Evolutionary conservation across 2,888 invertebrate species (phyloP), one percentile per base, ranked within the genome.

Genomic region (Nudaria mundana): DNA sequence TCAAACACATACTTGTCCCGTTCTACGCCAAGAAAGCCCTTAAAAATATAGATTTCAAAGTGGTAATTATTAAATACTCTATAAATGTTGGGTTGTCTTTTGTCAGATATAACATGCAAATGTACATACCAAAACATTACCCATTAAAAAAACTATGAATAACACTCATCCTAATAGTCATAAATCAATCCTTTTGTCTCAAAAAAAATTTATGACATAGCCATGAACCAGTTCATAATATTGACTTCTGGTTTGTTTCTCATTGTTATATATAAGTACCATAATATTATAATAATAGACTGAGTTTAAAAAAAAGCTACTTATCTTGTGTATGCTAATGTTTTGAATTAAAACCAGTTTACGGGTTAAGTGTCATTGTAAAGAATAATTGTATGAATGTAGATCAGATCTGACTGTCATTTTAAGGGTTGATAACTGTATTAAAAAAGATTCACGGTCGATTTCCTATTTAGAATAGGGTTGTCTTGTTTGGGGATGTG

Each of bases 181-280:
- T 66, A 63, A 63, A 71, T 69, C 70, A 66, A 20, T 28, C 31
- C 32, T 48, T 62, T 74, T 74, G 74, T 74, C 66, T 74, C 60
- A 54, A 44, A 48, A 16, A 42, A 52, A 61, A 60, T 58, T 66
- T 66, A 70, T 70, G 61, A 62, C 55, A 57, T 51, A 6, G 30
- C 20, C 20, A 26, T 46, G 33, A 45, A 69, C 64, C 63, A 67
- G 66, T 68, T 63, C 33, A 33, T 30, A 42, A 64, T 63, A 70
- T 71, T 71, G 71, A 75, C 75, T 75, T 67, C 71, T 71, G 74
- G 74, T 72, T 56, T 73, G 71, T 73, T 48, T 24, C 25, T 52
- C 60, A 66, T 75, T 75, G 75, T 75, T 55, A 36, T 35, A n/a
- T n/a, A 45, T 48, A 73, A 75, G 75, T 75, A 63, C 67, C 68